Conservation (phyloP, 2,113 vertebrate species). For the Empidonax traillii region DNA sequence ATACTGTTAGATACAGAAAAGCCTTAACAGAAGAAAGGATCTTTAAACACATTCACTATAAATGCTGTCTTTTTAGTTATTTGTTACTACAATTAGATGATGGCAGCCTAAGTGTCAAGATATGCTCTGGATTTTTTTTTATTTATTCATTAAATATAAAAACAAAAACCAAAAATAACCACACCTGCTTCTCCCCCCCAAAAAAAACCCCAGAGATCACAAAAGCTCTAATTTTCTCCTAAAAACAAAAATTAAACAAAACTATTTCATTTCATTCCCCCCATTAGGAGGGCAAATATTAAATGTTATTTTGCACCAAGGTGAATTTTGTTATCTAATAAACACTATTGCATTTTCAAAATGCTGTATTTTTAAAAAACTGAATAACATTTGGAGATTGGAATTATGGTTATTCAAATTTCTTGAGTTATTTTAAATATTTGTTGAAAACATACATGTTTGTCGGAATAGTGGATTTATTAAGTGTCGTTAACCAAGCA, state of each 20-base stretch:
- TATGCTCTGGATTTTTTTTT: not conserved
- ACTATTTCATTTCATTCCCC: not conserved
- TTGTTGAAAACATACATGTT: not conserved
- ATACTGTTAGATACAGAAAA: slow-evolving; percentile 2
- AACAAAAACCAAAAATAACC: not conserved
- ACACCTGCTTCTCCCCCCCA: no score
- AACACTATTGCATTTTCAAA: not conserved
- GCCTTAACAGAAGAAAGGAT: not conserved
- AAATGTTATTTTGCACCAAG: not conserved
- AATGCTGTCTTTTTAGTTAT: not conserved
- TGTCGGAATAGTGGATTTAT: not conserved
- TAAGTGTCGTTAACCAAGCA: not conserved
- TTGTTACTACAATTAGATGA: not conserved
- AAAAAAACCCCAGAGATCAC: not conserved
- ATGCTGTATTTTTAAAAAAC: not conserved
- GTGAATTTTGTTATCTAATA: not conserved
- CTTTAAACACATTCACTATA: not conserved
- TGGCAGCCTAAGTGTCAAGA: not conserved
- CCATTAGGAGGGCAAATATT: not conserved
- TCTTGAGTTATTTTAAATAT: not conserved
- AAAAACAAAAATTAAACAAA: not conserved
- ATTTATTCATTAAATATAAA: not conserved
- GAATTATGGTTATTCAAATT: not conserved
- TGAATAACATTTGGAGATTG: not conserved
- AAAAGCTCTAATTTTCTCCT: not conserved